Base-by-base conservation (phyloP, 2,888 invertebrate genomes). In the Sussaba pulchella region DNA sequence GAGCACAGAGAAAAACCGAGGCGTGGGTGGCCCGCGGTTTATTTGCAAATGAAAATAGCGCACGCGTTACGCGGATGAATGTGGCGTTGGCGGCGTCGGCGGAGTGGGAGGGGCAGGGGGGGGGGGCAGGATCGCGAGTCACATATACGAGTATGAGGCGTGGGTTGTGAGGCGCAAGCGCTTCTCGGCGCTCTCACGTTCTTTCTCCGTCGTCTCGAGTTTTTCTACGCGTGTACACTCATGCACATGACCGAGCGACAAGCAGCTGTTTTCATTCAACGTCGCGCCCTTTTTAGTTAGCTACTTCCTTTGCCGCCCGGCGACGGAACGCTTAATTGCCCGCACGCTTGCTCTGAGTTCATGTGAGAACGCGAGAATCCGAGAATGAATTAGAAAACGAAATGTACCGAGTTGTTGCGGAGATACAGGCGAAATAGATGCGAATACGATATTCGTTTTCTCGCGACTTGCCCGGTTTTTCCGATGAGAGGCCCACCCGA, bases 181-280 rank as follows among this genome's bases (percentile, higher is more conserved):
- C 75, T 69, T 63, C 5, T 59, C 45, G 8, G 17, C 43, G 8
- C 66, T 63, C 52, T 21, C 57, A 50, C 47, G 6, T 31, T 74
- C 70, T 67, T 24, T 57, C 63, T 57, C 64, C 66, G 59, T 63
- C 64, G n/a, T 82, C 86, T 31, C 31, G 31, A 31, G 87, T 88
- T 88, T 88, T 90, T 89, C 88, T 88, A 73, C 86, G 83, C 24
- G 19, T 57, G 19, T 17, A 75, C 31, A 66, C 6, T 61, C 17
- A 26, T 21, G 50, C 59, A 78, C 41, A 67, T 31, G 41, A n/a
- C 36, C 66, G 52, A 39, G 64, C 50, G 52, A 26, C 69, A 71
- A 87, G 89, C 91, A 91, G 91, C 91, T 91, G 91, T 91, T 91
- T 91, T 88, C 91, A 91, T 91, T 89, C 88, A 91, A 85, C 87